Base-by-base conservation (phyloP, 2,888 invertebrate species). In the Nipponacmea schrenckii region DNA sequence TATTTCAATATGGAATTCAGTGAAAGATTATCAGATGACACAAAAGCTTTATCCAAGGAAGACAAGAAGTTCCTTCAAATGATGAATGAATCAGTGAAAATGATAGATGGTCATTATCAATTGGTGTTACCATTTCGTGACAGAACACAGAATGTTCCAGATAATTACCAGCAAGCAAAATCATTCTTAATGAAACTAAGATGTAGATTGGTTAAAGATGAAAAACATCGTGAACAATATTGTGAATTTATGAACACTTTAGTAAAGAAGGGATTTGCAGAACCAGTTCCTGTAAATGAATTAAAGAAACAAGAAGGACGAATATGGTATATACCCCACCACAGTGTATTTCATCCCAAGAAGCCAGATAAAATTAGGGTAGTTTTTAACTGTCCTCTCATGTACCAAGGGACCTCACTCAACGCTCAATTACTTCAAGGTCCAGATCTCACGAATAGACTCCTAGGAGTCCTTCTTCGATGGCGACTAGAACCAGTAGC, bases 11-110 rank as follows among this genome's bases (percentile, higher is more conserved):
- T 74, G 26, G 74, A 74, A 0, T 26, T 31, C 14, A 20, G 48
- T 24, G 45, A 31, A 45, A n/a, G 26, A 17, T n/a, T 24, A 91
- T 89, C 96, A 96, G 78, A 96, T 94, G 67, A 94, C 90, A 56
- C 96, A 90, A 69, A 31, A 24, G 62, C 67, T 44, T 20, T 56
- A 24, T 67, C 68, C 14, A 15, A 20, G 20, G 68, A 71, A 63
- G 71, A 71, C 31, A 71, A 68, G 46, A 17, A 17, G 26, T 71
- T 71, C 46, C 14, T 68, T 31, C 24, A 63, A 45, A 71, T 62
- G 20, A 64, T 71, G 5, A 2, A 68, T 12, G 64, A 68, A 17
- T 63, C 69, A 27, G 31, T 63, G 20, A 15, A 8, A 7, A 1
- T 71, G 31, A 12, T 24, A 15, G 46, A n/a, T n/a, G n/a, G n/a